A percentile compares a stretch with the other conserved stretches of the same genome.
phyloP scores from a whole-genome alignment of 2,888 invertebrate species.

The Phasia obesa region DNA sequence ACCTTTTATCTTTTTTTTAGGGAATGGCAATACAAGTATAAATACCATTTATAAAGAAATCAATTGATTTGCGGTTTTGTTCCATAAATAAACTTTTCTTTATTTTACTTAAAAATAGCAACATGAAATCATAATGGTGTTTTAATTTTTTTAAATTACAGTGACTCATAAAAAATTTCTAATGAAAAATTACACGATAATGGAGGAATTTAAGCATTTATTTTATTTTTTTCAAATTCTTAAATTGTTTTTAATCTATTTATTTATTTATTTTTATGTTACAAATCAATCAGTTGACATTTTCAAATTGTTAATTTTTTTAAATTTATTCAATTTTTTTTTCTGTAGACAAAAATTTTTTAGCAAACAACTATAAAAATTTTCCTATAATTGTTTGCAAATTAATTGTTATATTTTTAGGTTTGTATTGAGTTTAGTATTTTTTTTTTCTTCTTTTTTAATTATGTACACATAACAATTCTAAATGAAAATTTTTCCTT shows the following conservation, averaged over 20 bases:
- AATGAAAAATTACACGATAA: conserved; percentile 16
- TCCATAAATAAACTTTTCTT: conserved; percentile 11
- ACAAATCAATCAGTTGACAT: conserved; percentile 70
- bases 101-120: conserved; percentile 1
- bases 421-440: conserved; percentile 58
- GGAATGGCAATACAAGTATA: not conserved
- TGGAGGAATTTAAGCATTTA: conserved; percentile 27
- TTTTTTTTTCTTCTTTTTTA: conserved; percentile 48
- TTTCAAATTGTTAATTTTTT: conserved; percentile 66
- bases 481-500: conserved; percentile 66
- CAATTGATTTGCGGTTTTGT: conserved; percentile 46
- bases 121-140: conserved; percentile 49
- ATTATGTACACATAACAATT: conserved; percentile 66
- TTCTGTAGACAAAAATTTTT: conserved; percentile 54
- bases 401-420: conserved; percentile 67
- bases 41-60: conserved; percentile 3
- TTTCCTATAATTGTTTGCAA: conserved; percentile 69
- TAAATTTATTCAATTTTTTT: conserved; percentile 53
- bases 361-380: conserved; percentile 67
- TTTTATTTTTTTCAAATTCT: conserved; percentile 41
- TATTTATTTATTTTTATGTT: conserved; percentile 54
- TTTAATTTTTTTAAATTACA: conserved; percentile 16
- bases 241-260: conserved; percentile 55
- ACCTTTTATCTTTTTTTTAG: not conserved
- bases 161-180: conserved; percentile 43